A percentile compares a stretch with the other conserved stretches of the same genome.
Conservation (phyloP, 1,140 invertebrate species). For the Neuroterus valhalla region DNA sequence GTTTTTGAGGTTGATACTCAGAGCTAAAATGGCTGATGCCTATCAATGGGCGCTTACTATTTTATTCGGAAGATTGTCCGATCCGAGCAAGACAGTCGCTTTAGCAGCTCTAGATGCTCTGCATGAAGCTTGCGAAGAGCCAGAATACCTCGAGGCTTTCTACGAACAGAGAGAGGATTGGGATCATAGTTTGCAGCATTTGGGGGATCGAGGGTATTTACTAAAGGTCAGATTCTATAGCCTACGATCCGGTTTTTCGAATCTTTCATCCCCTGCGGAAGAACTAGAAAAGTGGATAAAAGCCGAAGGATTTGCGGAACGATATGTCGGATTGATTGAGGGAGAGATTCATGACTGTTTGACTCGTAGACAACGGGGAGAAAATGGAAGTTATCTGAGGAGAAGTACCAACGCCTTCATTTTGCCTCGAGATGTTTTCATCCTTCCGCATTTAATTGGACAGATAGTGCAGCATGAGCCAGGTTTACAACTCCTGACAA, state of each 20-base stretch:
- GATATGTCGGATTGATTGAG: conserved; percentile 93
- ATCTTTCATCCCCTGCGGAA: conserved; percentile 63
- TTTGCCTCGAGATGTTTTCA: conserved; percentile 78
- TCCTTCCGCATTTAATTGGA: conserved; percentile 92
- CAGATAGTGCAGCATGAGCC: conserved; percentile 87
- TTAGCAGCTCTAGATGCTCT: conserved; percentile 87
- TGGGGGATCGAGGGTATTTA: conserved; percentile 89
- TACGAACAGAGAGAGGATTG: conserved; percentile 66
- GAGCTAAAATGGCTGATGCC: conserved; percentile 78
- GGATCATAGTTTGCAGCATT: conserved; percentile 77
- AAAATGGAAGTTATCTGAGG: conserved; percentile 86
- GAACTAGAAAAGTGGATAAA: conserved; percentile 72
- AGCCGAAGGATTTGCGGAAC: conserved; percentile 66
- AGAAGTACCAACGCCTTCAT: conserved; percentile 71
- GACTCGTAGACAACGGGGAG: conserved; percentile 87
- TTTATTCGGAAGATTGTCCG: conserved; percentile 87
- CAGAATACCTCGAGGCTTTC: conserved; percentile 88
- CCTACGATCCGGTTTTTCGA: conserved; percentile 80
- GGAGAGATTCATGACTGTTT: conserved; percentile 90
- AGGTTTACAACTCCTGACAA: conserved; percentile 81
- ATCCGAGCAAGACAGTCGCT: conserved; percentile 84
- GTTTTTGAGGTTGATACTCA: conserved; percentile 89
- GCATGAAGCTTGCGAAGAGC: conserved; percentile 94
- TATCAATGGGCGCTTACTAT: conserved; percentile 87
- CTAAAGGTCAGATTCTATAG: conserved; percentile 90